A percentile compares a stretch with the other conserved stretches of the same genome.
phyloP scores from a whole-genome alignment of 2,797 vertebrate genomes.

The Bufotes viridis region DNA sequence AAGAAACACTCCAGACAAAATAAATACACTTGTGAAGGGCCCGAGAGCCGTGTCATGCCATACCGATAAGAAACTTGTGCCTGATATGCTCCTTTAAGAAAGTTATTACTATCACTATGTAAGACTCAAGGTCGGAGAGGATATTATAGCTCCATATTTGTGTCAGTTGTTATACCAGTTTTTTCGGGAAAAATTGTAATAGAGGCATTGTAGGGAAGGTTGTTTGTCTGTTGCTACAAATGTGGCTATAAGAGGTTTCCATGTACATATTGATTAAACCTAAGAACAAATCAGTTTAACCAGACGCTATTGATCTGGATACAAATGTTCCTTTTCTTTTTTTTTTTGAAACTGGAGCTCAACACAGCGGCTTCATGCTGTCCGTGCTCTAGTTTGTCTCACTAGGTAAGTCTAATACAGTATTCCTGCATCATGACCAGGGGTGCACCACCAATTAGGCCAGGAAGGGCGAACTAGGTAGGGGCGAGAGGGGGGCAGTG shows the following conservation, averaged over 20 bases:
- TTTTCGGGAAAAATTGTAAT: neutral
- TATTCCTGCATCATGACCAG: neutral
- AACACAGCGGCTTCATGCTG: neutral
- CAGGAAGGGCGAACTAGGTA: too few species aligned
- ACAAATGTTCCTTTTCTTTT: conserved; percentile 31
- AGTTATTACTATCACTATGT: neutral
- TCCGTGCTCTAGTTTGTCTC: neutral
- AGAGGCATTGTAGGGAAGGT: neutral
- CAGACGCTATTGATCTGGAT: conserved; percentile 35
- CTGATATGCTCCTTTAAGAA: neutral
- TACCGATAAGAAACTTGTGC: neutral
- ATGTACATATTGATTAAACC: conserved; percentile 53
- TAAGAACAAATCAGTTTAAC: conserved; percentile 21
- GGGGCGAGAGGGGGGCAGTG: too few species aligned
- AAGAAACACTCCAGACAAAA: too few species aligned
- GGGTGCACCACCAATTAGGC: too few species aligned
- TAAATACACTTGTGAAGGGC: too few species aligned
- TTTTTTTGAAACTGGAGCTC: neutral
- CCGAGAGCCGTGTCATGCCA: too few species aligned
- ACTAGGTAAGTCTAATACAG: neutral
- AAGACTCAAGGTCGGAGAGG: neutral
- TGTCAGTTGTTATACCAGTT: neutral
- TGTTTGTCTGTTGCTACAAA: conserved; percentile 7
- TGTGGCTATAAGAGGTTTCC: conserved; percentile 18
- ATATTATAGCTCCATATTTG: neutral